Percentiles rank a stretch among this genome's conserved stretches.
Evolutionary conservation across 2,888 invertebrate genomes (phyloP).

Genomic region (Thecocarcelia acutangulata): DNA sequence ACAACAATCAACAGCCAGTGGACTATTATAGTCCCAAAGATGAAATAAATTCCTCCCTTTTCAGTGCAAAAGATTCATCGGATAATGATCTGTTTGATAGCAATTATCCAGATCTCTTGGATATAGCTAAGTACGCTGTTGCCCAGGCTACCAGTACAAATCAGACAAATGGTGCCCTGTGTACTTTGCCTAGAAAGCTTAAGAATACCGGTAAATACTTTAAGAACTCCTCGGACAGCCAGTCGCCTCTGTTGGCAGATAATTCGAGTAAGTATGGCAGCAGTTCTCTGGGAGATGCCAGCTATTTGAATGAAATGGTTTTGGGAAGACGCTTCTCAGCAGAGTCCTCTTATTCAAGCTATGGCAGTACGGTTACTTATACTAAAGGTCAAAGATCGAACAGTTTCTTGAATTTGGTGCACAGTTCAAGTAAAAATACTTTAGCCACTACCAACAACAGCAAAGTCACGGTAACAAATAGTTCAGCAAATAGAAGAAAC

Average conservation of each 20-base stretch:
- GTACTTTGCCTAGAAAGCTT: slow-evolving; percentile 85
- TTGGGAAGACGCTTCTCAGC: slow-evolving; percentile 82
- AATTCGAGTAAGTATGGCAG: slow-evolving; percentile 86
- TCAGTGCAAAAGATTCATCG: slow-evolving; percentile 80
- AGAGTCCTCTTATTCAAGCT: slow-evolving; percentile 81
- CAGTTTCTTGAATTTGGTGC: slow-evolving; percentile 87
- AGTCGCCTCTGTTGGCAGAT: slow-evolving; percentile 87
- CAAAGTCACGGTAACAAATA: slow-evolving; percentile 55
- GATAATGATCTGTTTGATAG: slow-evolving; percentile 81
- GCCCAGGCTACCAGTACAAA: slow-evolving; percentile 74
- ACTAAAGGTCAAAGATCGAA: slow-evolving; percentile 83
- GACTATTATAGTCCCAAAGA: slow-evolving; percentile 69
- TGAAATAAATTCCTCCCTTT: slow-evolving; percentile 78
- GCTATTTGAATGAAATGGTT: slow-evolving; percentile 83
- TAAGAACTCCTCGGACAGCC: slow-evolving; percentile 85
- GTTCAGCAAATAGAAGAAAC: slow-evolving; percentile 78
- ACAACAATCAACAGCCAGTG: slow-evolving; percentile 52
- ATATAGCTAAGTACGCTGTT: slow-evolving; percentile 80
- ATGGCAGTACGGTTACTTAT: slow-evolving; percentile 76
- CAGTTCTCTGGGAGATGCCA: slow-evolving; percentile 86
- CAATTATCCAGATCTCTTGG: slow-evolving; percentile 80
- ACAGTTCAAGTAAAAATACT: slow-evolving; percentile 76
- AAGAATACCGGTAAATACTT: slow-evolving; percentile 79
- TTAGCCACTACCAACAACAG: slow-evolving; percentile 44
- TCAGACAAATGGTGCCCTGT: slow-evolving; percentile 80